phyloP scores from a whole-genome alignment of 35 echinoderm and acorn worm genomes.

The Lytechinus variegatus region DNA sequence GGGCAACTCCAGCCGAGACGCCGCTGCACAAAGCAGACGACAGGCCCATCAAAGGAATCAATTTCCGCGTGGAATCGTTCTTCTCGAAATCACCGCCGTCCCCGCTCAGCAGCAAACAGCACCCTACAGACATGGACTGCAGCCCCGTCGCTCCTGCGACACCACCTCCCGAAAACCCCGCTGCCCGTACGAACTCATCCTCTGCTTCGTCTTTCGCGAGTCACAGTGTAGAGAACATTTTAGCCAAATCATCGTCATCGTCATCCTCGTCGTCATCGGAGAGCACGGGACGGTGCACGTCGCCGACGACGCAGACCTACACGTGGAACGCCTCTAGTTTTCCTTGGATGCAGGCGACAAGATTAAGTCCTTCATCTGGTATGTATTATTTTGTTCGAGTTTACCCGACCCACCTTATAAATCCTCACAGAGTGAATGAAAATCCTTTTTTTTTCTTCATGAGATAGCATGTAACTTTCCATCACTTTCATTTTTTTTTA shows the following conservation, averaged over 20 bases:
- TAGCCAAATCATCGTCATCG: slow-evolving; percentile 47
- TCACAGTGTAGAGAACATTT: slow-evolving; percentile 68
- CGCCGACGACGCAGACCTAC: slow-evolving; percentile 68
- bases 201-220: slow-evolving; percentile 54
- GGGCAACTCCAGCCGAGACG: slow-evolving; percentile 33
- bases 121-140: slow-evolving; percentile 44
- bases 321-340: slow-evolving; percentile 65
- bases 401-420: too few species aligned
- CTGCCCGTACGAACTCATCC: slow-evolving; percentile 25
- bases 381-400: not conserved
- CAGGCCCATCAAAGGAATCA: slow-evolving; percentile 54
- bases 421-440: too few species aligned
- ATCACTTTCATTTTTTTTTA: too few species aligned
- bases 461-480: too few species aligned
- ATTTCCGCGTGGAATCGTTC: slow-evolving; percentile 67
- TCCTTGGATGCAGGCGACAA: slow-evolving; percentile 69
- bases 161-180: slow-evolving; percentile 36
- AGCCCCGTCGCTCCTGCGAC: slow-evolving; percentile 20
- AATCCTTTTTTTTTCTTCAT: too few species aligned
- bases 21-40: slow-evolving; percentile 46
- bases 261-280: slow-evolving; percentile 29
- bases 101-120: slow-evolving; percentile 23
- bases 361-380: slow-evolving; percentile 56
- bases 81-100: slow-evolving; percentile 50
- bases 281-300: not conserved